Conservation (phyloP, 2,113 vertebrate species). For the Desmodus rotundus region DNA sequence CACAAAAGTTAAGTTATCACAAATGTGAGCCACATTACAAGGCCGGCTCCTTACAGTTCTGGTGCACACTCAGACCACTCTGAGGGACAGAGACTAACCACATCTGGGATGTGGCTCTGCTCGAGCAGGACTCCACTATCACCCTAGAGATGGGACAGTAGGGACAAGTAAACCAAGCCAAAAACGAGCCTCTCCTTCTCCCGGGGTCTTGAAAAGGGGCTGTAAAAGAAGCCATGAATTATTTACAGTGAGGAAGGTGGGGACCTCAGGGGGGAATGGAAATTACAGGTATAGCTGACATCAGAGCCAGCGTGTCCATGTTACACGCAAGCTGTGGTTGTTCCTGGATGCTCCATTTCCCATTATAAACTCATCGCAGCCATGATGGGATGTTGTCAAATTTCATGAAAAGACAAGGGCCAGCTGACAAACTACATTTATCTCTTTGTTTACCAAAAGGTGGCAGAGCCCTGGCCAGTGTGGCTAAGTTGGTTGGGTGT, state of each 20-base stretch:
- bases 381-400: not conserved
- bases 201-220: not conserved
- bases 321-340: not conserved
- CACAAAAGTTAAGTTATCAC: not conserved
- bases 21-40: not conserved
- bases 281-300: constrained; percentile 39
- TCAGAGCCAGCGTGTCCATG: constrained; percentile 37
- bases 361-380: constrained; percentile 59
- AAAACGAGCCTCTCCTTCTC: not conserved
- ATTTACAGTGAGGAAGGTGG: constrained; percentile 55
- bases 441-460: constrained; percentile 29
- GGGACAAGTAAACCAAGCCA: not conserved
- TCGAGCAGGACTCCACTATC: not conserved
- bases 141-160: not conserved
- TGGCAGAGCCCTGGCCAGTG: not conserved
- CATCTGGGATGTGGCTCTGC: not conserved
- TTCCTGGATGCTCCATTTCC: constrained; percentile 41
- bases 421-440: constrained; percentile 38
- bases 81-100: not conserved
- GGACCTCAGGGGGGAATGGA: constrained; percentile 53
- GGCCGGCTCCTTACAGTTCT: not conserved
- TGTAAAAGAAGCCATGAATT: constrained; percentile 39
- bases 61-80: not conserved
- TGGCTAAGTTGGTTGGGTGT: no score
- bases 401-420: constrained; percentile 28